A percentile compares a stretch with the other conserved stretches of the same genome.
Conservation (phyloP, 2,797 vertebrate species). For the Chelmon rostratus region DNA sequence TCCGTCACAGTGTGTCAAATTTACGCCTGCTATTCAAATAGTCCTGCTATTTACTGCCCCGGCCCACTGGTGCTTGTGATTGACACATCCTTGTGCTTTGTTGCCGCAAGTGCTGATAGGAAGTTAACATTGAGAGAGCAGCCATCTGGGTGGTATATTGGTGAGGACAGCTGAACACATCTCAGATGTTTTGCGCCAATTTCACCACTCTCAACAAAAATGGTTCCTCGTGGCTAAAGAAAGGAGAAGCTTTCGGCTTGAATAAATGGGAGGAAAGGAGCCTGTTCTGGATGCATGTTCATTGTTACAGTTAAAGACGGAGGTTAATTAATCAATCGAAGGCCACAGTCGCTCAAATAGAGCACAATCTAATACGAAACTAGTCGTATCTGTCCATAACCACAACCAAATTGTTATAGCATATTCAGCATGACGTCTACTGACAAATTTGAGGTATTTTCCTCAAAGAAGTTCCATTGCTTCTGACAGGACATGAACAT, state of each 20-base stretch:
- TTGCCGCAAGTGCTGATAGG: slow-evolving; percentile 76
- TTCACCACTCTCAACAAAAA: slow-evolving; percentile 43
- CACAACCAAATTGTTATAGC: not conserved
- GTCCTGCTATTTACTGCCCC: slow-evolving; percentile 60
- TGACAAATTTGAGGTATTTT: not conserved
- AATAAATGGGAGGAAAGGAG: not conserved
- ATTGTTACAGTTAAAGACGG: not conserved
- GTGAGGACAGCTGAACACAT: slow-evolving; percentile 82
- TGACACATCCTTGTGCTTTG: slow-evolving; percentile 81
- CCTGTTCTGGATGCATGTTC: not conserved
- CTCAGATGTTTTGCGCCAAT: slow-evolving; percentile 59
- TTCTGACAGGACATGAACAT: not conserved
- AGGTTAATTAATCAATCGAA: not conserved
- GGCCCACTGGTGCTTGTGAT: slow-evolving; percentile 47
- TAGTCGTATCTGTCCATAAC: not conserved
- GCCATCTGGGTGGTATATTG: slow-evolving; percentile 81
- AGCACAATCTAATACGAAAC: not conserved
- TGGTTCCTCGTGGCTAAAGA: not conserved
- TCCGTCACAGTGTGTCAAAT: slow-evolving; percentile 29
- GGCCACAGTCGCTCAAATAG: not conserved
- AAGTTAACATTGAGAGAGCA: slow-evolving; percentile 63
- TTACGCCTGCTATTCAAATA: slow-evolving; percentile 56
- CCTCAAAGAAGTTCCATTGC: not conserved
- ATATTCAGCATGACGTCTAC: not conserved
- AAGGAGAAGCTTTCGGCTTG: not conserved